These are phyloP conservation scores for Eueides isabella DNA, from an alignment of 1,140 invertebrate genomes.

Conservation along the genomic window DNA sequence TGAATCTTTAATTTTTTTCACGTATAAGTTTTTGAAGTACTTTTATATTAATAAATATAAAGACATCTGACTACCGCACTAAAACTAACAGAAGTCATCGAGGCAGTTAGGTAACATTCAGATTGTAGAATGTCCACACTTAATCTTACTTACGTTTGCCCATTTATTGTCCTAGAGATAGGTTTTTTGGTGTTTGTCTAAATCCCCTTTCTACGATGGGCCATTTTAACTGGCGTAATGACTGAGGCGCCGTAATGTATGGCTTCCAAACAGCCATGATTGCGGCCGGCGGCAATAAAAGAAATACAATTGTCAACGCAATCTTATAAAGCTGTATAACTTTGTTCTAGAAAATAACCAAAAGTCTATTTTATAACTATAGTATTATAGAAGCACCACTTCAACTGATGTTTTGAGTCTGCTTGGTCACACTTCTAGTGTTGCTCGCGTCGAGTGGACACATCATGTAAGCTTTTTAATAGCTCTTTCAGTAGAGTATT, in stretches of 20 bases:
- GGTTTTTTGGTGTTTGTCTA: conserved; percentile 9
- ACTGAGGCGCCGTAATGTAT: background rate
- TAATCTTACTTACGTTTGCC: background rate
- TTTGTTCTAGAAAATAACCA: background rate
- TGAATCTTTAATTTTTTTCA: too few relatives aligned
- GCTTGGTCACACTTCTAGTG: background rate
- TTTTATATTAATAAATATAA: background rate
- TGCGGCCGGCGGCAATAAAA: background rate
- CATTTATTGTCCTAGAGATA: background rate
- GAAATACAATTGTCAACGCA: background rate
- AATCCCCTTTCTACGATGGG: conserved; percentile 2
- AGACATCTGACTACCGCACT: background rate
- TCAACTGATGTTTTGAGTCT: background rate
- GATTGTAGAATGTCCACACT: background rate
- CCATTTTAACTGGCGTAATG: background rate
- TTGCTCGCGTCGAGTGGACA: background rate
- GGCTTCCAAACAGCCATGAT: background rate
- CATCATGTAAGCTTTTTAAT: background rate
- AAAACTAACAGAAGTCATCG: background rate
- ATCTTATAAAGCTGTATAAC: background rate
- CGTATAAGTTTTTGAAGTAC: too few relatives aligned
- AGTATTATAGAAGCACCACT: background rate
- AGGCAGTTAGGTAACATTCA: background rate
- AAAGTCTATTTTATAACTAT: background rate
- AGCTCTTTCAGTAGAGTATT: background rate